Conservation (phyloP, 2,888 invertebrate genomes). For the Watsonalla binaria region DNA sequence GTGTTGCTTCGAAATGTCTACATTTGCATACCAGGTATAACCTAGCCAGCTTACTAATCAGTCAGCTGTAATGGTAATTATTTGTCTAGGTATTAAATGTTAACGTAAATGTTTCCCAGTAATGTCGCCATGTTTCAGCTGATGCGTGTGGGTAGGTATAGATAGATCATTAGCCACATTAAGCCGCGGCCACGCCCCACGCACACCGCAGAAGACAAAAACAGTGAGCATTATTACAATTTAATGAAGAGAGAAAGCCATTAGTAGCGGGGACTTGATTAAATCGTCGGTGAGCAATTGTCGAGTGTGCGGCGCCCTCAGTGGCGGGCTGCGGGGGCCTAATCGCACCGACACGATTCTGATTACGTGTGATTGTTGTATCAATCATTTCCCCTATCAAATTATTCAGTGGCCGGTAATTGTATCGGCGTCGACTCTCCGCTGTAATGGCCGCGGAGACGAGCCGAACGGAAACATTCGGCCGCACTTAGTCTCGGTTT, state of each 20-base stretch:
- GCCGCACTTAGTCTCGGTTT: conserved; percentile 73
- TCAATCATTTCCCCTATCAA: conserved; percentile 77
- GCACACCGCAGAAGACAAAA: conserved; percentile 52
- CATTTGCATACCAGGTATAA: no score
- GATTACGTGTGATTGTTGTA: conserved; percentile 75
- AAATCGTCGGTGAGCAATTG: conserved; percentile 68
- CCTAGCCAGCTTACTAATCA: no score
- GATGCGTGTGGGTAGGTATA: conserved; percentile 11
- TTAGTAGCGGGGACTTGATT: conserved; percentile 68
- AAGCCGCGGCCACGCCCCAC: conserved; percentile 40
- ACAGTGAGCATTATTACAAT: conserved; percentile 68
- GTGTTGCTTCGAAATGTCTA: no score
- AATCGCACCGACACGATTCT: conserved; percentile 73
- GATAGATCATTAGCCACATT: conserved; percentile 36
- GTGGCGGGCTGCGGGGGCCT: conserved; percentile 49
- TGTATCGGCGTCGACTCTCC: conserved; percentile 59
- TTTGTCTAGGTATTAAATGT: conserved; percentile 15
- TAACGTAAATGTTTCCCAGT: conserved; percentile 7
- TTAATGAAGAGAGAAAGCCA: conserved; percentile 72
- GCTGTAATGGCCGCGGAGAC: conserved; percentile 51
- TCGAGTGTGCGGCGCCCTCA: conserved; percentile 50
- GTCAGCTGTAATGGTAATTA: no score
- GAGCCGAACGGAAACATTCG: conserved; percentile 62
- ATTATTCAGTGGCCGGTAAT: conserved; percentile 76
- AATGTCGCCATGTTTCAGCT: not conserved